Evolutionary conservation across 2,888 invertebrate species (phyloP).

Genomic region (Thymelicus sylvestris): DNA sequence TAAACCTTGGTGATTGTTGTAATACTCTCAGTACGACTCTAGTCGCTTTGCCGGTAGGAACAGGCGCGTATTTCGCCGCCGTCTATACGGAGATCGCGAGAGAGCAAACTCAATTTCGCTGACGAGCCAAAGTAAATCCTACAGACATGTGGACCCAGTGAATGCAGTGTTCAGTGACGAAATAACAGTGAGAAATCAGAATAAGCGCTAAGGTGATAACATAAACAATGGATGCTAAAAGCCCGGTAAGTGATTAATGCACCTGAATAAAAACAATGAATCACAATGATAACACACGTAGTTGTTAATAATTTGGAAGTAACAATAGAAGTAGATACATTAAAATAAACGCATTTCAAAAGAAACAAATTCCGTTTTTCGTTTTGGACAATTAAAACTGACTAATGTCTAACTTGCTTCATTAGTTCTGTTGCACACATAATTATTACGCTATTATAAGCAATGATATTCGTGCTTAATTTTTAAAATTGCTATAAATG

Average conservation of each 20-base stretch:
- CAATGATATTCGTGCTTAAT: no score
- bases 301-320: not conserved
- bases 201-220: conserved; percentile 59
- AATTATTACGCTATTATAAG: no score
- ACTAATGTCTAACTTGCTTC: no score
- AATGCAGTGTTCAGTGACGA: conserved; percentile 81
- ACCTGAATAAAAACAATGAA: conserved; percentile 39
- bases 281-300: conserved; percentile 32
- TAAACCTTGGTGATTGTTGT: conserved; percentile 80
- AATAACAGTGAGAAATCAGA: conserved; percentile 63
- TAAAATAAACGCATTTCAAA: not conserved
- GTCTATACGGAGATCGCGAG: conserved; percentile 84
- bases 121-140: conserved; percentile 57
- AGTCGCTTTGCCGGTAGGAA: conserved; percentile 85
- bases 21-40: conserved; percentile 84
- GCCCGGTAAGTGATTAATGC: conserved; percentile 66
- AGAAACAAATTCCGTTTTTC: not conserved
- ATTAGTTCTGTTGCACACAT: no score
- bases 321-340: conserved; percentile 15
- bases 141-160: conserved; percentile 79
- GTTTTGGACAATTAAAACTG: no score
- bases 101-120: conserved; percentile 67
- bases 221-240: conserved; percentile 78
- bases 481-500: no score
- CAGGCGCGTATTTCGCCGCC: conserved; percentile 76